phyloP scores from a whole-genome alignment of 2,113 vertebrate species.

The Vombatus ursinus region DNA sequence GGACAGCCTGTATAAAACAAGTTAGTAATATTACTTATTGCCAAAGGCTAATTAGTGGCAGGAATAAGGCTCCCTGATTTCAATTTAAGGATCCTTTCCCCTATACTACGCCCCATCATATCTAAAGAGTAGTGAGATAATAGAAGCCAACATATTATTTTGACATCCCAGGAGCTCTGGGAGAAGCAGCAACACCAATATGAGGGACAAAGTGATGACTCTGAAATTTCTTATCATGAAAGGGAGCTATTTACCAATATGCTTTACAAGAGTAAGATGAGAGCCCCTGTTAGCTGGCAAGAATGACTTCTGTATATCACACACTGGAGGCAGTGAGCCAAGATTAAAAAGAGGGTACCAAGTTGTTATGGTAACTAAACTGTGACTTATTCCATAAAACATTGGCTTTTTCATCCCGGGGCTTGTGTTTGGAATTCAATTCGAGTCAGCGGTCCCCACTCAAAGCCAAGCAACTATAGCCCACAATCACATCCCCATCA shows the following conservation, averaged over 20 bases:
- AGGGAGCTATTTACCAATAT: conserved; percentile 68
- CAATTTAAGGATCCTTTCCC: background rate
- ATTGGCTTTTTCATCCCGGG: conserved; percentile 9
- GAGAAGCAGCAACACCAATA: conserved; percentile 13
- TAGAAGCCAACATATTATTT: background rate
- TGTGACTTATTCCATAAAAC: conserved; percentile 68
- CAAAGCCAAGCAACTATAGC: background rate
- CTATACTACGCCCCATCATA: background rate
- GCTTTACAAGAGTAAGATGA: conserved; percentile 70
- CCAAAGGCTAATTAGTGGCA: background rate
- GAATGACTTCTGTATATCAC: conserved; percentile 60
- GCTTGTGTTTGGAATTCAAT: conserved; percentile 61
- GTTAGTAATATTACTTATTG: background rate
- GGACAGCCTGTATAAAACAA: background rate
- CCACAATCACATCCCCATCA: background rate
- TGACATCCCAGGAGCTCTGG: conserved; percentile 22
- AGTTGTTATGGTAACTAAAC: conserved; percentile 81
- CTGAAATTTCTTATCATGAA: conserved; percentile 59
- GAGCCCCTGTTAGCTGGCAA: conserved; percentile 69
- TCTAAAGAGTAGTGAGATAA: conserved; percentile 15
- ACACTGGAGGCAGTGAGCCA: conserved; percentile 43
- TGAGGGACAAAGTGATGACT: conserved; percentile 50
- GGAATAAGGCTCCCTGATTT: background rate
- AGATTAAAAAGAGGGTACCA: conserved; percentile 71
- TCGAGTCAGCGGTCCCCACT: conserved; percentile 9